Conservation (phyloP, 2,113 vertebrate species). For the Scolopax mira region DNA sequence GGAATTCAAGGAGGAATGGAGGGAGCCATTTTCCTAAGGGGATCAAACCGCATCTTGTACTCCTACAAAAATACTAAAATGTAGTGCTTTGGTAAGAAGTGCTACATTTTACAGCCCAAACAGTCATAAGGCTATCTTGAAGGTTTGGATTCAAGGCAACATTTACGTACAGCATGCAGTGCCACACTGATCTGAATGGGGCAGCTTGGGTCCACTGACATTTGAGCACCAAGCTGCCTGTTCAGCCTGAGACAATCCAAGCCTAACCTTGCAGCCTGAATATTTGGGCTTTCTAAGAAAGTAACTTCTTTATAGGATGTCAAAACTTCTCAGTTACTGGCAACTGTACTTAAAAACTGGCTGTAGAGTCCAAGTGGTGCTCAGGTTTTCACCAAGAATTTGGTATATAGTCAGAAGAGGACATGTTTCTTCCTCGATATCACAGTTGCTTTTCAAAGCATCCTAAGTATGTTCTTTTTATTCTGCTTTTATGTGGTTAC, state of each 20-base stretch:
- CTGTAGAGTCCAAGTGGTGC: neutral
- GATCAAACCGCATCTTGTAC: neutral
- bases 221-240: neutral
- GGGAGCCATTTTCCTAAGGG: neutral
- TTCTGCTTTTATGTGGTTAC: neutral
- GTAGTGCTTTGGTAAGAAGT: neutral
- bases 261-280: neutral
- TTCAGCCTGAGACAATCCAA: neutral
- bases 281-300: neutral
- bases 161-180: neutral
- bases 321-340: neutral
- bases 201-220: neutral
- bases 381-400: neutral
- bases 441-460: neutral
- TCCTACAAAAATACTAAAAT: neutral
- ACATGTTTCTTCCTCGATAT: neutral
- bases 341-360: neutral
- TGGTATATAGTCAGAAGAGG: neutral
- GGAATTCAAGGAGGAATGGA: neutral
- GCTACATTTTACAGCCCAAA: neutral
- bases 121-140: neutral
- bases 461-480: neutral
- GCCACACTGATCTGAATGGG: neutral
- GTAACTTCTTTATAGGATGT: neutral
- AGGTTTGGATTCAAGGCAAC: neutral